phyloP scores from a whole-genome alignment of 1,140 invertebrate genomes.

The Drosophila insularis region DNA sequence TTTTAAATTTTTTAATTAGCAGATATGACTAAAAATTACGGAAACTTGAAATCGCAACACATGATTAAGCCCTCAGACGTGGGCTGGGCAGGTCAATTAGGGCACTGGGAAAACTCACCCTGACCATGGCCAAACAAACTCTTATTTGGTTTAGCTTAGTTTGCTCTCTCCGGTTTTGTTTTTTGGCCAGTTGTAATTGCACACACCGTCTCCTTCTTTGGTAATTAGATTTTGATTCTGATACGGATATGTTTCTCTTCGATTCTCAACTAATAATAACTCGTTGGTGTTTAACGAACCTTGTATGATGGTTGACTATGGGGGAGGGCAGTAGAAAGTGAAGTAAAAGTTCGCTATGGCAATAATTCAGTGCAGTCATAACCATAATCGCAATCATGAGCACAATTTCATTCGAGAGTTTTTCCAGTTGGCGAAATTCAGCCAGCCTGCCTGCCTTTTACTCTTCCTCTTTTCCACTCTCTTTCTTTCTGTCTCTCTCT shows the following conservation, averaged over 20 bases:
- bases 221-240: conserved; percentile 50
- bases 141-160: neutral
- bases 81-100: too few species aligned
- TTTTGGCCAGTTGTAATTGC: conserved; percentile 26
- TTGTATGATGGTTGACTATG: conserved; percentile 8
- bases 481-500: neutral
- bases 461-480: neutral
- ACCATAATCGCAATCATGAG: conserved; percentile 75
- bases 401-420: conserved; percentile 74
- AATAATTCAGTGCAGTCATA: conserved; percentile 64
- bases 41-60: too few species aligned
- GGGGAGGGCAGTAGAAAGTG: neutral
- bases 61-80: too few species aligned
- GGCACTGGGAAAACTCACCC: too few species aligned
- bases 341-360: conserved; percentile 7
- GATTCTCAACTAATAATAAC: neutral
- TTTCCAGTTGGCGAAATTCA: conserved; percentile 25
- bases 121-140: too few species aligned
- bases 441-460: neutral
- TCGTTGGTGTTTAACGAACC: conserved; percentile 54
- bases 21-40: conserved; percentile 25
- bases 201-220: neutral
- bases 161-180: neutral
- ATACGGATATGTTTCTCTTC: conserved; percentile 4
- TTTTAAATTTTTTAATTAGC: conserved; percentile 45